Evolutionary conservation across 1,140 invertebrate genomes (phyloP), one percentile per base, ranked within the genome.

Genomic region (Littorina saxatilis): DNA sequence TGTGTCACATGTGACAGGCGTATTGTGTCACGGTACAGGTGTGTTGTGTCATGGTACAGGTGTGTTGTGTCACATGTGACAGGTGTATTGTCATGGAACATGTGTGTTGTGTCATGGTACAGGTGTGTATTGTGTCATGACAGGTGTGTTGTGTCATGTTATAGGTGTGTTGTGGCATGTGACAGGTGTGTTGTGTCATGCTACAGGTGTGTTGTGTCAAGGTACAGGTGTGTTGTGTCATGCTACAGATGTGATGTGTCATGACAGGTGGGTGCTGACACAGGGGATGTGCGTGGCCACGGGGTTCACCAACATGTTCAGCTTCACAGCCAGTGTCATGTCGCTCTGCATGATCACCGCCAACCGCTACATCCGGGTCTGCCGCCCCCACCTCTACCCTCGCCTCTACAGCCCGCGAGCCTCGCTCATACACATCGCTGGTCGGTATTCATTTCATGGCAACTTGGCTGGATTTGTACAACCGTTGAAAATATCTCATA

Each of bases 231-330:
- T 58, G 55, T 58, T 20, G 5, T 50, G 47, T 50, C 20, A 20
- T 20, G 20, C 47, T 9, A 20, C 9, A 50, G 55, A 20, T 27
- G 17, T 27, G 9, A 23, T 13, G 4, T 68, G 13, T 68, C 74
- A 35, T 58, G 68, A 39, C 70, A 82, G 52, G 35, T 80, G 39
- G 89, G 85, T 27, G 77, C 87, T 29, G 58, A 61, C 83, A 9
- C 72, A 66, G 0, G 5, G n/a, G 0, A 55, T 55, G 39, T 87
- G 85, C 70, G 73, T 66, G 23, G 81, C 68, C 0, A 37, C 82
- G 1, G 86, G 86, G 5, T 87, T 85, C 77, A 50, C 83, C 29
- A 85, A 84, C 78, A 87, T 87, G 86, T 43, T 87, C 9, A 81
- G 81, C 32, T 86, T 87, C 47, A 52, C 82, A 39, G 82, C 77